Conservation (phyloP, 92 coral and sea anemone genomes). For the Actinernus sp. region DNA sequence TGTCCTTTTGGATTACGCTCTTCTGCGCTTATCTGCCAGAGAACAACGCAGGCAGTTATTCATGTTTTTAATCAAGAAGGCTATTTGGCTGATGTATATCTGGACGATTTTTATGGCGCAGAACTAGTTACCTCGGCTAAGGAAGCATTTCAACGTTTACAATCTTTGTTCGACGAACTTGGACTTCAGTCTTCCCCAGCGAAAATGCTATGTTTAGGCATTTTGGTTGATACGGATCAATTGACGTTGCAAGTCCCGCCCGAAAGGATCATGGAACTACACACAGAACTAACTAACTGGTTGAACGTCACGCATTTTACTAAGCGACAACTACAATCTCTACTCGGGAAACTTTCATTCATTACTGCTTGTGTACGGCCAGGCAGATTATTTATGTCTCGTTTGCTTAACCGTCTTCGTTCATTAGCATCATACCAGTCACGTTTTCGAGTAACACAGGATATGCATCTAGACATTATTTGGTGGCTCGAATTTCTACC, state of each 20-base stretch:
- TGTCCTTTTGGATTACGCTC: constrained; percentile 33
- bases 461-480: too few relatives aligned
- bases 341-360: constrained; percentile 46
- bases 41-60: too few relatives aligned
- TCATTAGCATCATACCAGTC: too few relatives aligned
- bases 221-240: constrained; percentile 25
- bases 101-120: constrained; percentile 53
- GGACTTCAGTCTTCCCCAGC: constrained; percentile 43
- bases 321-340: constrained; percentile 40
- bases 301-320: constrained; percentile 13
- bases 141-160: constrained; percentile 29
- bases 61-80: too few relatives aligned
- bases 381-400: constrained; percentile 44
- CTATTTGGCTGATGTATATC: constrained; percentile 27
- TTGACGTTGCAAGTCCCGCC: constrained; percentile 52
- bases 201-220: constrained; percentile 57
- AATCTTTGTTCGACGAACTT: constrained; percentile 30
- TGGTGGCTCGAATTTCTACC: constrained; percentile 41
- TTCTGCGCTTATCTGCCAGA: too few relatives aligned
- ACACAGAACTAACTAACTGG: constrained; percentile 28
- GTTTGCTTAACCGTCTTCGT: constrained; percentile 39
- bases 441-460: too few relatives aligned
- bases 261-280: constrained; percentile 35
- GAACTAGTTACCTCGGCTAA: constrained; percentile 14
- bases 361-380: constrained; percentile 62